phyloP scores from a whole-genome alignment of 2,797 vertebrate species.

The Micromesistius poutassou region DNA sequence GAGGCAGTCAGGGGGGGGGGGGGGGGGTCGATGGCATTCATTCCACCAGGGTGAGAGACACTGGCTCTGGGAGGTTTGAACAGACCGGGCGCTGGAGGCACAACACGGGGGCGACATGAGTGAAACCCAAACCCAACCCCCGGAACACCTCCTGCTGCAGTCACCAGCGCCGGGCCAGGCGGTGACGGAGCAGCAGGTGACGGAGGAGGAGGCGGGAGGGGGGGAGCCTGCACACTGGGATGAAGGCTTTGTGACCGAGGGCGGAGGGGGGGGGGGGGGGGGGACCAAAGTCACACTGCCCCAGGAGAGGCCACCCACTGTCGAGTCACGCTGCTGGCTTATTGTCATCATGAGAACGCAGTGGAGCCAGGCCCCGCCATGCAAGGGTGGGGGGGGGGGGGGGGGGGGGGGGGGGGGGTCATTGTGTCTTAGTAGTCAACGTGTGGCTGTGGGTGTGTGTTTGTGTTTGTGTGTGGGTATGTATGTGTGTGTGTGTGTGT shows the following conservation, averaged over 20 bases:
- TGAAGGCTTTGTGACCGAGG: not conserved
- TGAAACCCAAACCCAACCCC: not conserved
- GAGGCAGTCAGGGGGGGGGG: not conserved
- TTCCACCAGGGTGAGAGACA: not conserved
- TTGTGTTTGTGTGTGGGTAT: not conserved
- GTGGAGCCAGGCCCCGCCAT: not conserved
- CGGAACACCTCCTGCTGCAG: too few species aligned
- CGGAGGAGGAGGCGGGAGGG: not conserved
- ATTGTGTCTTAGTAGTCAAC: constrained; percentile 1
- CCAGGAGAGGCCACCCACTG: constrained; percentile 35
- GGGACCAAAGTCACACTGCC: constrained; percentile 42
- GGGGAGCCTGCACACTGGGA: not conserved
- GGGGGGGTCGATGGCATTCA: too few species aligned
- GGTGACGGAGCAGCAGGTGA: not conserved
- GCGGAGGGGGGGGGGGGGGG: constrained; percentile 29
- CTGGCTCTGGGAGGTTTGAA: not conserved
- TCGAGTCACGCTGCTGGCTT: constrained; percentile 31
- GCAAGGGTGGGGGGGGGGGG: not conserved
- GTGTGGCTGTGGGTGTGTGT: not conserved
- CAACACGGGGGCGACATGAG: not conserved
- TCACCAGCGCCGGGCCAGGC: too few species aligned
- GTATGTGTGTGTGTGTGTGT: not conserved
- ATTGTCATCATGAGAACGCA: constrained; percentile 14
- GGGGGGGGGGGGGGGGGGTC: constrained; percentile 11
- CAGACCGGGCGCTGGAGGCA: not conserved